phyloP scores from a whole-genome alignment of 2,113 vertebrate species.

The Todiramphus saurophagus region DNA sequence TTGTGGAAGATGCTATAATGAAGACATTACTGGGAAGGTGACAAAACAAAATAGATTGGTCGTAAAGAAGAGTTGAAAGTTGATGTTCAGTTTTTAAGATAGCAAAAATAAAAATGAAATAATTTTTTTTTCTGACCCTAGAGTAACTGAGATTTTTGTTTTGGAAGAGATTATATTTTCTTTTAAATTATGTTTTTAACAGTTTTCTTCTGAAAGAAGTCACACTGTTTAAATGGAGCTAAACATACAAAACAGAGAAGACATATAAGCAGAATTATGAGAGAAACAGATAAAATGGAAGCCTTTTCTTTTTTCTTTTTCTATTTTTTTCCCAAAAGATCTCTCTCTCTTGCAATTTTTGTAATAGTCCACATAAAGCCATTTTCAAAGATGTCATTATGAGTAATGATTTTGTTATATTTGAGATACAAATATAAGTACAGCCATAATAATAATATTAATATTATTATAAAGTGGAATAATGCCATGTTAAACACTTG shows the following conservation, averaged over 20 bases:
- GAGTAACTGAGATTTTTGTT: not conserved
- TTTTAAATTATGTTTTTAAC: not conserved
- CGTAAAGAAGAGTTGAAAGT: not conserved
- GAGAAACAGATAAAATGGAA: not conserved
- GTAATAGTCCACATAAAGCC: not conserved
- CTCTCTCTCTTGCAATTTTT: not conserved
- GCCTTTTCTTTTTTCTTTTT: not conserved
- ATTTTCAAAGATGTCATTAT: not conserved
- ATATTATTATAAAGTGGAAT: not conserved
- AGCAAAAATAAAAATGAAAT: not conserved
- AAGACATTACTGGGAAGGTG: not conserved
- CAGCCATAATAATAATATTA: not conserved
- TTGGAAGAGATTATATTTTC: not conserved
- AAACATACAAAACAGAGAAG: not conserved
- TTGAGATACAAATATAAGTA: not conserved
- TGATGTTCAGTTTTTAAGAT: not conserved
- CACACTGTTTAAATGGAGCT: not conserved
- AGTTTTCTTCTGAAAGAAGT: not conserved
- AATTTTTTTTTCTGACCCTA: not conserved
- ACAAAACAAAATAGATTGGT: not conserved
- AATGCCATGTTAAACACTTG: not conserved
- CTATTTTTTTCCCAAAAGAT: not conserved
- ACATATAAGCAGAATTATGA: not conserved
- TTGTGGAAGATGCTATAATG: not conserved
- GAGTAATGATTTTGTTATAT: not conserved